A percentile compares a stretch with the other conserved stretches of the same genome.
Conservation (phyloP, 2,888 invertebrate species). For the Sphaerophoria rueppellii region DNA sequence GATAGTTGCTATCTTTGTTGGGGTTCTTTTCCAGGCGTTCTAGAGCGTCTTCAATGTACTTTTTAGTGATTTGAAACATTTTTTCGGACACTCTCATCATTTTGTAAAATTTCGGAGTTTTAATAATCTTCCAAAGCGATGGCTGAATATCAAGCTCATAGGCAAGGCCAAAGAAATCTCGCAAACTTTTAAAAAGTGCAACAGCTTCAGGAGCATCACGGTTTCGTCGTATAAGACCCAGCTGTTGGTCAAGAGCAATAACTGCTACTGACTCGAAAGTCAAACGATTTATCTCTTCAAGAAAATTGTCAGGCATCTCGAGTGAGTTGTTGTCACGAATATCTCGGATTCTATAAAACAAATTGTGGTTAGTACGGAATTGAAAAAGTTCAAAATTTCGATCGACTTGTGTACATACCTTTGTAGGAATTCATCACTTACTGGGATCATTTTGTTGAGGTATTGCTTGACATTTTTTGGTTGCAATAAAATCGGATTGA, state of each 20-base stretch:
- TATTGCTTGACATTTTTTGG: constrained; percentile 84
- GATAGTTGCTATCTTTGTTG: constrained; percentile 73
- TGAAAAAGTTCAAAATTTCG: background rate
- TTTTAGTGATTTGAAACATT: constrained; percentile 76
- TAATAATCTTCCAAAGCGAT: constrained; percentile 77
- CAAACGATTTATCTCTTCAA: constrained; percentile 83
- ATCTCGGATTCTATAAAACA: constrained; percentile 76
- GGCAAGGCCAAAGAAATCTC: constrained; percentile 67
- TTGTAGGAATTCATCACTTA: constrained; percentile 78
- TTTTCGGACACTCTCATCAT: constrained; percentile 75
- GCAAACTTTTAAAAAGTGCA: constrained; percentile 72
- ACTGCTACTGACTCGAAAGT: constrained; percentile 83
- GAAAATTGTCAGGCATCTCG: constrained; percentile 81
- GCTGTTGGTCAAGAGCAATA: constrained; percentile 79
- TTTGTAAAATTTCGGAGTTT: constrained; percentile 77
- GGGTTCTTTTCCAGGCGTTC: constrained; percentile 71
- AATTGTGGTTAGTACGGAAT: too few species aligned
- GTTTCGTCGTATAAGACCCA: constrained; percentile 72
- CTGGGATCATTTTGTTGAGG: constrained; percentile 82
- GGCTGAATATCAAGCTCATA: constrained; percentile 79
- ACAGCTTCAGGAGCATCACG: constrained; percentile 76
- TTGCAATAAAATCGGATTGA: constrained; percentile 85
- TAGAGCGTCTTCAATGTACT: constrained; percentile 79
- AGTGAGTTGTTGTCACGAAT: constrained; percentile 74
- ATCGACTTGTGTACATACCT: constrained; percentile 55